Conservation (phyloP, 2,888 invertebrate genomes). For the Hyles lineata region DNA sequence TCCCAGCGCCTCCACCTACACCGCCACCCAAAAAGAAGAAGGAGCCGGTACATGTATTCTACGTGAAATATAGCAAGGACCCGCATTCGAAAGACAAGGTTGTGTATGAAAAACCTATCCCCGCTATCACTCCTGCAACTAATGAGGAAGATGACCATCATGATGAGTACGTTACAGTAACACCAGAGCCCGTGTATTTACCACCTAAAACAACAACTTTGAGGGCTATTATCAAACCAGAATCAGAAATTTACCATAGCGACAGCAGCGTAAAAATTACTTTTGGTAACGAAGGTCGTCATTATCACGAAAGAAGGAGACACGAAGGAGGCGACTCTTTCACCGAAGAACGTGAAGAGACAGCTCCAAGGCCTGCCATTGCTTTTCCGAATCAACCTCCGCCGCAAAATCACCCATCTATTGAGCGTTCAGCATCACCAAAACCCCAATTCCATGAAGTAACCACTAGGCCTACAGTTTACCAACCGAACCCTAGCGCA, state of each 20-base stretch:
- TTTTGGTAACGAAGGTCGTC: slow-evolving; percentile 88
- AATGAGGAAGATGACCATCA: slow-evolving; percentile 86
- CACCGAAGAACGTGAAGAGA: slow-evolving; percentile 84
- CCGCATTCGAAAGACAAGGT: slow-evolving; percentile 89
- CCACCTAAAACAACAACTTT: slow-evolving; percentile 90
- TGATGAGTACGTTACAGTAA: slow-evolving; percentile 84
- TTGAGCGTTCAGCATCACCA: slow-evolving; percentile 64
- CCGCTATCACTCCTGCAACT: slow-evolving; percentile 89
- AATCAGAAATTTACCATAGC: slow-evolving; percentile 93
- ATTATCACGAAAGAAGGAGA: slow-evolving; percentile 72
- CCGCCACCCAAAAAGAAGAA: slow-evolving; percentile 85
- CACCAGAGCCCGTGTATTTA: slow-evolving; percentile 79
- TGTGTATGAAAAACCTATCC: slow-evolving; percentile 91
- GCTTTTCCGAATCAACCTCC: slow-evolving; percentile 77
- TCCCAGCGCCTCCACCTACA: slow-evolving; percentile 87
- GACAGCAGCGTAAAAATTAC: slow-evolving; percentile 93
- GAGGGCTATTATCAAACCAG: slow-evolving; percentile 93
- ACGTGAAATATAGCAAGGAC: slow-evolving; percentile 95
- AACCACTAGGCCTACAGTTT: slow-evolving; percentile 53
- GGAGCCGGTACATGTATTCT: slow-evolving; percentile 95
- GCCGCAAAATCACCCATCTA: slow-evolving; percentile 53
- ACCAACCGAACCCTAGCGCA: slow-evolving; percentile 53
- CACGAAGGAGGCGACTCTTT: slow-evolving; percentile 63
- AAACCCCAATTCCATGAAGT: slow-evolving; percentile 60
- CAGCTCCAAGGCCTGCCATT: slow-evolving; percentile 87